Evolutionary conservation across 1,140 invertebrate species (phyloP).

Genomic region (Globodera rostochiensis): DNA sequence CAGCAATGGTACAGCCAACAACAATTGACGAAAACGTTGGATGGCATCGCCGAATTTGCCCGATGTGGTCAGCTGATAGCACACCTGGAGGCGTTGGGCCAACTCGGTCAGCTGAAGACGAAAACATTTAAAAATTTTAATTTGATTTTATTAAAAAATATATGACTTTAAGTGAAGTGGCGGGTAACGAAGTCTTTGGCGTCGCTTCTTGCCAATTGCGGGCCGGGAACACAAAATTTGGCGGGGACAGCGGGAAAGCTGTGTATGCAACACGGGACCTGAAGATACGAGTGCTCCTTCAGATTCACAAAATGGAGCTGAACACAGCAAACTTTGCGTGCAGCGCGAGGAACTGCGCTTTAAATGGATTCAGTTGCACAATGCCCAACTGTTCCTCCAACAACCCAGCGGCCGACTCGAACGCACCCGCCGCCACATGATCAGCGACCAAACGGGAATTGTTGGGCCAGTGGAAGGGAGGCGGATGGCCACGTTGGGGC

Average conservation of each 20-base stretch:
- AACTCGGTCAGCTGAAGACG: conserved; percentile 75
- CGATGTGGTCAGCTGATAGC: conserved; percentile 92
- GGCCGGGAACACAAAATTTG: conserved; percentile 78
- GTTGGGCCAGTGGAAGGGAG: conserved; percentile 76
- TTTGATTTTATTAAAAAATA: background rate
- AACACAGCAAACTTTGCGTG: conserved; percentile 54
- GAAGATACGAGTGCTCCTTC: conserved; percentile 1
- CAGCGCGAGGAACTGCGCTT: conserved; percentile 75
- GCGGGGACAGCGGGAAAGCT: conserved; percentile 77
- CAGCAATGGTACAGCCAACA: conserved; percentile 85
- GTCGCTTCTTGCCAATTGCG: conserved; percentile 84
- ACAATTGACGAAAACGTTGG: conserved; percentile 80
- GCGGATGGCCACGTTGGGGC: conserved; percentile 74
- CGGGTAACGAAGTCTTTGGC: conserved; percentile 79
- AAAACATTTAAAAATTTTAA: background rate
- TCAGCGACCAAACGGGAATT: conserved; percentile 86
- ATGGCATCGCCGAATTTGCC: conserved; percentile 93
- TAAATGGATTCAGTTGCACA: conserved; percentile 84
- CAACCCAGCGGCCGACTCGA: conserved; percentile 81
- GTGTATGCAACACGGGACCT: conserved; percentile 77
- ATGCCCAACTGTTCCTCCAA: conserved; percentile 78
- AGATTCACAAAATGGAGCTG: conserved; percentile 14
- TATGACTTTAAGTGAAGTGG: conserved; percentile 73
- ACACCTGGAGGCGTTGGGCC: conserved; percentile 79
- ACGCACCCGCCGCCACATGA: conserved; percentile 89